These are phyloP conservation scores for Gyrodactylus bullatarudis DNA, from an alignment of 1,140 invertebrate genomes.

Conservation along the genomic window DNA sequence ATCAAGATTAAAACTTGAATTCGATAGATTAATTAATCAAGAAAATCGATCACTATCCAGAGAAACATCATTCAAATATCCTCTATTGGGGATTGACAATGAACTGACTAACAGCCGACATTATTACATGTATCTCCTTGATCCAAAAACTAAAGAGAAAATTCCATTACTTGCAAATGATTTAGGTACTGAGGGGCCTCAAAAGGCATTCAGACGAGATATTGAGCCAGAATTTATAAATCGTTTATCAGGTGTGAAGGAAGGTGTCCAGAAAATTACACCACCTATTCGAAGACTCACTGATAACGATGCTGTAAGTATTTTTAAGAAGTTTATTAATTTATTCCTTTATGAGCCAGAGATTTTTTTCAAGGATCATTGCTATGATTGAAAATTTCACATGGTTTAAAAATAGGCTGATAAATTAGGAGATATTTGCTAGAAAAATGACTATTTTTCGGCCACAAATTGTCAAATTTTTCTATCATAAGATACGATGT, in stretches of 20 bases:
- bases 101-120: not conserved
- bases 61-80: not conserved
- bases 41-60: not conserved
- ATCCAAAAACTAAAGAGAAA: not conserved
- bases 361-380: no score
- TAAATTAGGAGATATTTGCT: no score
- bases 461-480: no score
- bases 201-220: not conserved
- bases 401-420: no score
- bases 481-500: no score
- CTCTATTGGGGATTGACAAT: not conserved
- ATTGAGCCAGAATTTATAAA: not conserved
- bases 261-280: no score
- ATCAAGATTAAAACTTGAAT: not conserved
- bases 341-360: no score
- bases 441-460: no score
- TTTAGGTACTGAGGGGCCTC: not conserved
- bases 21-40: not conserved
- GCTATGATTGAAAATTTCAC: no score
- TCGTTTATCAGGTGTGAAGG: not conserved
- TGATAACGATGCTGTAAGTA: not conserved
- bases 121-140: not conserved
- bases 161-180: not conserved
- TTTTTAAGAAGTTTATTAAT: not conserved
- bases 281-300: no score